A percentile compares a stretch with the other conserved stretches of the same genome.
Conservation (phyloP, 2,888 invertebrate species). For the Melieria crassipennis region DNA sequence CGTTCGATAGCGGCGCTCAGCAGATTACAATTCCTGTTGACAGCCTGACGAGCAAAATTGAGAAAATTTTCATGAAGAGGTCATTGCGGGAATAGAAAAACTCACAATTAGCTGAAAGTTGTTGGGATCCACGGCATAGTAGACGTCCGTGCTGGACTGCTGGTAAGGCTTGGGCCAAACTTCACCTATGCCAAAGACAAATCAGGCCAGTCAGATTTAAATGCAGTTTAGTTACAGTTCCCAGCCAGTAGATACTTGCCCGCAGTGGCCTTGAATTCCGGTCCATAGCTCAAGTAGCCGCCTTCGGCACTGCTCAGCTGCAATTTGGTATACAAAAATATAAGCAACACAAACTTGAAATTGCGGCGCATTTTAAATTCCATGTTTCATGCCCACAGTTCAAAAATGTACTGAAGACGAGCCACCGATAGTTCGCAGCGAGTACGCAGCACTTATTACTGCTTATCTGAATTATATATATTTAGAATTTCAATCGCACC, state of each 20-base stretch:
- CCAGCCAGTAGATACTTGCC: slow-evolving; percentile 37
- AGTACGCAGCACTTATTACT: no score
- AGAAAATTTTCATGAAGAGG: neutral
- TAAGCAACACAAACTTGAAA: neutral
- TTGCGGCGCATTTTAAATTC: slow-evolving; percentile 1
- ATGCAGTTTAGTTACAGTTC: neutral
- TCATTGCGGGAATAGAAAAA: neutral
- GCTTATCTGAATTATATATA: no score
- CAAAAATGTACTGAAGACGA: no score
- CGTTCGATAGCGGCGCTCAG: slow-evolving; percentile 69
- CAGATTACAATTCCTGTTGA: slow-evolving; percentile 68
- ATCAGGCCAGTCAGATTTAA: neutral
- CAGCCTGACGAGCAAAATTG: slow-evolving; percentile 53
- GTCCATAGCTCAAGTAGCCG: slow-evolving; percentile 54
- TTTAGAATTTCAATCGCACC: no score
- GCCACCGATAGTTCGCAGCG: no score
- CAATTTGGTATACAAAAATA: neutral
- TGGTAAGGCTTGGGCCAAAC: slow-evolving; percentile 76
- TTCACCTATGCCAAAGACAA: slow-evolving; percentile 65
- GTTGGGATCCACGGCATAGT: slow-evolving; percentile 67
- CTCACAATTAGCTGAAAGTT: slow-evolving; percentile 69
- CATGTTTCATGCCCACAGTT: no score
- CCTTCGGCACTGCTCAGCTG: slow-evolving; percentile 13
- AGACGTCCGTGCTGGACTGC: slow-evolving; percentile 66
- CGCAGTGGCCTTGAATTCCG: slow-evolving; percentile 45